phyloP scores from a whole-genome alignment of 53 echinoderm and acorn worm genomes.

The Paelopatides confundens region DNA sequence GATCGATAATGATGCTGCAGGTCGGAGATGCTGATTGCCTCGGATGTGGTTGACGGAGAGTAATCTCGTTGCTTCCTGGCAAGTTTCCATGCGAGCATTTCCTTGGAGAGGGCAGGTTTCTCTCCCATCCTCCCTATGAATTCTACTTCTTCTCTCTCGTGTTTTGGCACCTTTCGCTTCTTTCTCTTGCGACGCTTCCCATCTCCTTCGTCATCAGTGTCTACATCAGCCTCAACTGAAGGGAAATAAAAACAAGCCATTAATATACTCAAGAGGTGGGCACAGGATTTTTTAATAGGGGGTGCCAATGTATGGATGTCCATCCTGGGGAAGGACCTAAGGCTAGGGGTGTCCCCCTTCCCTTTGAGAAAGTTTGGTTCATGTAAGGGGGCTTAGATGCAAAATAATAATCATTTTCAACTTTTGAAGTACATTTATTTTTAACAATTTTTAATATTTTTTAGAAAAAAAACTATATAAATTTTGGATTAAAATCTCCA shows the following conservation, averaged over 20 bases:
- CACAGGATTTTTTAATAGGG: too few relatives aligned
- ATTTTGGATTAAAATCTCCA: too few relatives aligned
- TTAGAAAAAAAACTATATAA: too few relatives aligned
- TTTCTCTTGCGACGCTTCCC: conserved; percentile 30
- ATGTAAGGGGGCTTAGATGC: too few relatives aligned
- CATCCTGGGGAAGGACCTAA: too few relatives aligned
- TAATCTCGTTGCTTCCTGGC: conserved; percentile 24
- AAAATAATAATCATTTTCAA: too few relatives aligned
- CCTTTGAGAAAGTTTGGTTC: too few relatives aligned
- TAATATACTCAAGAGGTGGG: too few relatives aligned
- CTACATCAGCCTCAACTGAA: conserved; percentile 84
- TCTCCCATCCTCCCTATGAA: neutral
- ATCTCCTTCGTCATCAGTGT: conserved; percentile 79
- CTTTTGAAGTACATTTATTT: too few relatives aligned
- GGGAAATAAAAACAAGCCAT: neutral
- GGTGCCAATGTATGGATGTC: too few relatives aligned
- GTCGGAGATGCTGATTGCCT: conserved; percentile 14
- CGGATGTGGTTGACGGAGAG: conserved; percentile 39
- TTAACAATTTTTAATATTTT: too few relatives aligned
- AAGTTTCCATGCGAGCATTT: conserved; percentile 1
- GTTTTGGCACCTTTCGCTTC: conserved; percentile 11
- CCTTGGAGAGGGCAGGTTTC: conserved; percentile 31
- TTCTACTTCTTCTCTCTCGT: neutral
- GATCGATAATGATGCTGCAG: conserved; percentile 32
- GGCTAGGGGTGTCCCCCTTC: too few relatives aligned